Evolutionary conservation across 37 sponge, comb jelly and placozoan genomes (phyloP).

Genomic region (Tethya wilhelma): DNA sequence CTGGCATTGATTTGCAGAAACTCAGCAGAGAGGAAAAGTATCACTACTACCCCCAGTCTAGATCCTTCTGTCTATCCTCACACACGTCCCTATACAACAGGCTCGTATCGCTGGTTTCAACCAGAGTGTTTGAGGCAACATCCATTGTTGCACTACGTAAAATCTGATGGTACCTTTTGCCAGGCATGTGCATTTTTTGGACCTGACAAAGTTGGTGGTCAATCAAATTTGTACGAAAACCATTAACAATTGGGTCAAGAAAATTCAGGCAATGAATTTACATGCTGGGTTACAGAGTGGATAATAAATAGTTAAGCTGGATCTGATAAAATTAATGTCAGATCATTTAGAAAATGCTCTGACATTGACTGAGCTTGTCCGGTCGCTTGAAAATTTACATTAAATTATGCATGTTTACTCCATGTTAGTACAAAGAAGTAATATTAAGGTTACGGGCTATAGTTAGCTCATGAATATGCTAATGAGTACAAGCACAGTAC

Average conservation of each 20-base stretch:
- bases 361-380: too few species aligned
- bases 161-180: constrained; percentile 41
- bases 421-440: too few species aligned
- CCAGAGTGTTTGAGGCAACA: constrained; percentile 52
- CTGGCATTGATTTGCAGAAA: not conserved
- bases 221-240: constrained; percentile 41
- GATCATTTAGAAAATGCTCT: too few species aligned
- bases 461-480: too few species aligned
- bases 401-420: too few species aligned
- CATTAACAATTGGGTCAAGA: constrained; percentile 46
- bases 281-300: not conserved
- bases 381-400: too few species aligned
- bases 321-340: too few species aligned
- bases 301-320: too few species aligned
- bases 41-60: constrained; percentile 39
- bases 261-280: not conserved
- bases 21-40: constrained; percentile 24
- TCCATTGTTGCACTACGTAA: constrained; percentile 61
- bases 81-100: constrained; percentile 44
- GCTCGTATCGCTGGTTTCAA: constrained; percentile 52
- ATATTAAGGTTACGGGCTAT: too few species aligned
- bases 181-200: constrained; percentile 62
- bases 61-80: constrained; percentile 51
- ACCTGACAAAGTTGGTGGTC: constrained; percentile 45
- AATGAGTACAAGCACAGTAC: too few species aligned